Evolutionary conservation across 2,113 vertebrate genomes (phyloP).

Genomic region (Poeciliopsis retropinna): DNA sequence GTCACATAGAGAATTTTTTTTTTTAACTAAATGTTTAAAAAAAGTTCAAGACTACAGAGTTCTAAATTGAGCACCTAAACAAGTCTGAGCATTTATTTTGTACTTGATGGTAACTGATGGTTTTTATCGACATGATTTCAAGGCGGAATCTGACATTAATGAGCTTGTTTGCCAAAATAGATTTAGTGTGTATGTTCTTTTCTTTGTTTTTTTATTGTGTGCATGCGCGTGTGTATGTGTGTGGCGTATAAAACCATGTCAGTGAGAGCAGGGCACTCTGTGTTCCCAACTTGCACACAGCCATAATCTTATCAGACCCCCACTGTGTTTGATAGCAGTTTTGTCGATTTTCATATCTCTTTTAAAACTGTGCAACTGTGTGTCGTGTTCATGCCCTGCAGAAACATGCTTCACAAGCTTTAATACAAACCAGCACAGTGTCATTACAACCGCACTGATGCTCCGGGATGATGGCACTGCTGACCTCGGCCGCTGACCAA

Average conservation of each 20-base stretch:
- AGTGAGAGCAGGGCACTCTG: not conserved
- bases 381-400: conserved; percentile 24
- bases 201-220: not conserved
- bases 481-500: conserved; percentile 60
- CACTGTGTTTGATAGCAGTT: conserved; percentile 34
- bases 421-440: conserved; percentile 36
- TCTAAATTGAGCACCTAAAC: not conserved
- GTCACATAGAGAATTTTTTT: no score
- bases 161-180: not conserved
- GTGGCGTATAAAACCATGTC: not conserved
- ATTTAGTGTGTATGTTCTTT: no score
- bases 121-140: not conserved
- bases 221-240: not conserved
- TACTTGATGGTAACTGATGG: not conserved
- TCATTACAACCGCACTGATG: conserved; percentile 20
- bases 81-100: not conserved
- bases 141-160: not conserved
- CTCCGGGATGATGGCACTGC: conserved; percentile 22
- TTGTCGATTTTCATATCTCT: conserved; percentile 46
- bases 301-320: conserved; percentile 47
- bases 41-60: not conserved
- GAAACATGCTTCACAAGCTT: conserved; percentile 55
- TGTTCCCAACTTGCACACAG: conserved; percentile 27
- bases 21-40: not conserved
- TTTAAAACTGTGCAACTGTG: conserved; percentile 41